Percentiles rank a stretch among this genome's conserved stretches.
phyloP scores from a whole-genome alignment of 2,888 invertebrate species.

The Limnephilus lunatus region DNA sequence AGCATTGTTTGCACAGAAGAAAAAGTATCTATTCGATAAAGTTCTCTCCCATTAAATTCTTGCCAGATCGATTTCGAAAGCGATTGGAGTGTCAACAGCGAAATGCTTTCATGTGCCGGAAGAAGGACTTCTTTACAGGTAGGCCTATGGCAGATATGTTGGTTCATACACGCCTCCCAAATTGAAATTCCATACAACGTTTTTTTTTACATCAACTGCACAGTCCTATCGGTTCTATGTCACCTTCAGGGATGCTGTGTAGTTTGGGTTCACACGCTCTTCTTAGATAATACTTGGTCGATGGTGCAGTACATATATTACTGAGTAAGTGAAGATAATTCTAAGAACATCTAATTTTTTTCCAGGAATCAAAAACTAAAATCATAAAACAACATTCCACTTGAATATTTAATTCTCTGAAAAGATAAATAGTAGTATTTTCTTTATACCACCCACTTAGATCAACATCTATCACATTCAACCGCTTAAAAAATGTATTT shows the following conservation, averaged over 20 bases:
- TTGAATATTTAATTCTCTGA: not conserved
- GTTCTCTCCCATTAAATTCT: not conserved
- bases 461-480: not conserved
- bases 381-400: not conserved
- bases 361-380: not conserved
- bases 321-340: no score
- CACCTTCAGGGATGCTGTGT: no score
- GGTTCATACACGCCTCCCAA: no score
- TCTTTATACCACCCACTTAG: not conserved
- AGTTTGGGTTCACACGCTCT: no score
- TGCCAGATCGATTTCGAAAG: not conserved
- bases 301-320: no score
- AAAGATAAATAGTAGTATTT: not conserved
- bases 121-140: not conserved
- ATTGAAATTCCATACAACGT: no score
- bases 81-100: not conserved
- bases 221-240: no score
- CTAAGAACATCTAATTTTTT: no score
- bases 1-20: not conserved
- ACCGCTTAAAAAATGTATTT: not conserved
- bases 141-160: no score
- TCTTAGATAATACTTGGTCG: no score
- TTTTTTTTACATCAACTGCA: no score
- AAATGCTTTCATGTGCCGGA: not conserved
- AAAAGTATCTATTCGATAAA: not conserved